Evolutionary conservation across 2,113 vertebrate species (phyloP).

Genomic region (Clinocottus analis): DNA sequence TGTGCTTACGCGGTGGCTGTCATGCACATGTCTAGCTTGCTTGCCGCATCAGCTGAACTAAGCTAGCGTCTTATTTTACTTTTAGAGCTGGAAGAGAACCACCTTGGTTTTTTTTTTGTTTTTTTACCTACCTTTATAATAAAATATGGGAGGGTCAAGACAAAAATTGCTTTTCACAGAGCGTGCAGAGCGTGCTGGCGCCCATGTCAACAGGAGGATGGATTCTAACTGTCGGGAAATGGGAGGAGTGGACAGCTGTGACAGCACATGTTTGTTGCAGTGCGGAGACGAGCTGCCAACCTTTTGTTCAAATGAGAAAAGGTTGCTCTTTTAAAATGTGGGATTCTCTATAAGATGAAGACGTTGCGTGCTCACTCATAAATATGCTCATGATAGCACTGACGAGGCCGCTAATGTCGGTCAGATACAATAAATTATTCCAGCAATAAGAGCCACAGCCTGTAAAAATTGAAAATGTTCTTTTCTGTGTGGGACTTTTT

Average conservation of each 20-base stretch:
- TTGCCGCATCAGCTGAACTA: background rate
- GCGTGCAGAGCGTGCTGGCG: too few relatives aligned
- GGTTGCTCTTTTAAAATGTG: constrained; percentile 36
- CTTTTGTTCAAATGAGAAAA: constrained; percentile 36
- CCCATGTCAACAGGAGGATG: background rate
- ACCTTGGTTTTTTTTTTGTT: too few relatives aligned
- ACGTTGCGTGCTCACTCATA: constrained; percentile 20
- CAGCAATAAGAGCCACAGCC: background rate
- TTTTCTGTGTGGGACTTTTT: constrained; percentile 8
- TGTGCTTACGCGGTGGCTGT: background rate
- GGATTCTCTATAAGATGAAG: constrained; percentile 23
- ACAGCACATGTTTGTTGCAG: constrained; percentile 35
- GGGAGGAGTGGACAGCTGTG: background rate
- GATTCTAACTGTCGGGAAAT: constrained; percentile 31
- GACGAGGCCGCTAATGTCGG: constrained; percentile 38
- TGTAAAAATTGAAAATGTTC: constrained; percentile 13
- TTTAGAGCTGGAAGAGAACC: background rate
- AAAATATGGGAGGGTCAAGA: too few relatives aligned
- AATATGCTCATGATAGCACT: constrained; percentile 64
- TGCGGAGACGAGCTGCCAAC: constrained; percentile 20
- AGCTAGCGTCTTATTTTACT: background rate
- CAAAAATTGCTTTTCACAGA: background rate
- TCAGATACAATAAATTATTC: constrained; percentile 24
- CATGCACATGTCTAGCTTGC: background rate
- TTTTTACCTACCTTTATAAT: too few relatives aligned